A percentile compares a stretch with the other conserved stretches of the same genome.
Evolutionary conservation across 2,888 invertebrate genomes (phyloP).

Genomic region (Tipula helvola): DNA sequence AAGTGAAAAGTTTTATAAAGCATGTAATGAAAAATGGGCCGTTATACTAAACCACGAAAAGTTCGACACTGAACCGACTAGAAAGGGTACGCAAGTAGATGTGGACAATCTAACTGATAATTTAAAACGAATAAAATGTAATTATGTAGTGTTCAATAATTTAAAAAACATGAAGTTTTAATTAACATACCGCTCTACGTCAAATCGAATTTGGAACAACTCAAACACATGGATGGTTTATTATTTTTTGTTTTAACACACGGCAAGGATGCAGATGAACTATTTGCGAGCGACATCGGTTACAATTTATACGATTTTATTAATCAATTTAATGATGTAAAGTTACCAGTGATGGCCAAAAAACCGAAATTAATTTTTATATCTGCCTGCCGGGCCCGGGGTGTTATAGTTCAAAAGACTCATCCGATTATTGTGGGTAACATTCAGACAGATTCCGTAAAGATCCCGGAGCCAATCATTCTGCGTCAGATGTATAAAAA

Average conservation of each 20-base stretch:
- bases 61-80: background rate
- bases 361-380: background rate
- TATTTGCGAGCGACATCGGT: background rate
- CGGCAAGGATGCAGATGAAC: background rate
- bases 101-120: background rate
- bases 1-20: no score
- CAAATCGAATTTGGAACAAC: background rate
- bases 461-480: background rate
- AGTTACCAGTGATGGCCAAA: background rate
- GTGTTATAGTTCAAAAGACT: background rate
- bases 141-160: background rate
- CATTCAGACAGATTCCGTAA: no score
- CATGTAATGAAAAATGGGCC: no score
- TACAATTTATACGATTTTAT: background rate
- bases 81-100: background rate
- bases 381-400: background rate
- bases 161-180: background rate
- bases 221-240: background rate
- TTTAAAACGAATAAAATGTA: background rate
- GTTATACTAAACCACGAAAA: no score
- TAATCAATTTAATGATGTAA: background rate
- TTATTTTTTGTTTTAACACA: background rate
- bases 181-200: no score
- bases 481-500: background rate
- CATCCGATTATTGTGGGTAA: background rate